Percentiles rank a stretch among this genome's conserved stretches.
Evolutionary conservation across 2,797 vertebrate genomes (phyloP).

Genomic region (Ptychadena robeensis): DNA sequence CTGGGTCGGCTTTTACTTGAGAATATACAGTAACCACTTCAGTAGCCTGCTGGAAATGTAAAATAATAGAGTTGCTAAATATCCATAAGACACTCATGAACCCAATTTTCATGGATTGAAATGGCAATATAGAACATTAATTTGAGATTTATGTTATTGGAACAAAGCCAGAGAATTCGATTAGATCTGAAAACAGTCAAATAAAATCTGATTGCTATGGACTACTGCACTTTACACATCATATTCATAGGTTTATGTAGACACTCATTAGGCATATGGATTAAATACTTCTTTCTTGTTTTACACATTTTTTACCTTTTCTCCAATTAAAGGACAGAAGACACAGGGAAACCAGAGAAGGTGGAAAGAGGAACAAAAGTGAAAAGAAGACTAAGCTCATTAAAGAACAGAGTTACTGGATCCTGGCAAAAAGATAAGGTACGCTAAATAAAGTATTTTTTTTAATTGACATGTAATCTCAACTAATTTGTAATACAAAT

Average conservation of each 20-base stretch:
- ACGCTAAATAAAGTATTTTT: background rate
- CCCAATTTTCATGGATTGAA: too few species aligned
- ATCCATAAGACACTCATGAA: too few species aligned
- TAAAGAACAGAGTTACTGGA: constrained; percentile 87
- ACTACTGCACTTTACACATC: too few species aligned
- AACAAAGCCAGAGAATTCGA: too few species aligned
- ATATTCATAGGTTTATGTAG: background rate
- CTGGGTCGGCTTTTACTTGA: too few species aligned
- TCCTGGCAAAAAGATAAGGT: constrained; percentile 98
- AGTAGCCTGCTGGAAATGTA: too few species aligned
- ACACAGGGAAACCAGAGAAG: constrained; percentile 78
- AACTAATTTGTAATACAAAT: background rate
- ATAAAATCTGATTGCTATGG: too few species aligned
- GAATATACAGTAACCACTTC: too few species aligned
- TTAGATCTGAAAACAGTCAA: too few species aligned
- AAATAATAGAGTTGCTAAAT: too few species aligned
- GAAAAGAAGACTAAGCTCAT: constrained; percentile 89
- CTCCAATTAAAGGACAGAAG: constrained; percentile 76
- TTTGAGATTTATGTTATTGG: too few species aligned
- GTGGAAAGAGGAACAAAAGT: constrained; percentile 85
- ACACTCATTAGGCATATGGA: background rate
- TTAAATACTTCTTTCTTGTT: background rate
- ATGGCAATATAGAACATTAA: too few species aligned
- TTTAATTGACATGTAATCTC: background rate
- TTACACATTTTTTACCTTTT: constrained; percentile 14